Percentiles rank a stretch among this genome's conserved stretches.
phyloP scores from a whole-genome alignment of 2,113 vertebrate species.

The Bos indicus region DNA sequence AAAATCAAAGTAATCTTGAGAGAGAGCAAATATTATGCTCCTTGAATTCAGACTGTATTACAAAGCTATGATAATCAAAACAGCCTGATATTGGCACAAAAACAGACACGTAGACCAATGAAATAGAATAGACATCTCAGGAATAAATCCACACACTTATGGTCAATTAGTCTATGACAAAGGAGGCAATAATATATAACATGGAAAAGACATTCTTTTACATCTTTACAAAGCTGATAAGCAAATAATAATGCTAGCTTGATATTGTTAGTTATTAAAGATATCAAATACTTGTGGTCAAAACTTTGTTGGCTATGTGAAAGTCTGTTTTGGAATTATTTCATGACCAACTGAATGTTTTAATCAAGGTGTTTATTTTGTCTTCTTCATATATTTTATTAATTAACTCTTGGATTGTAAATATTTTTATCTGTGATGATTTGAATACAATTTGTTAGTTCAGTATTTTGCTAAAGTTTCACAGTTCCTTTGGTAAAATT shows the following conservation, averaged over 20 bases:
- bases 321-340: not conserved
- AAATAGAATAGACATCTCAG: not conserved
- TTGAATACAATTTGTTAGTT: not conserved
- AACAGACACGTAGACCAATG: not conserved
- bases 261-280: not conserved
- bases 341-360: not conserved
- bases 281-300: not conserved
- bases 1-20: not conserved
- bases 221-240: not conserved
- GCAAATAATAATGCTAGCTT: not conserved
- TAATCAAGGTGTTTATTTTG: not conserved
- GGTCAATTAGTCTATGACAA: not conserved
- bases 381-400: not conserved
- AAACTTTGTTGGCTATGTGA: not conserved
- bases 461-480: not conserved
- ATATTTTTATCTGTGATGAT: not conserved
- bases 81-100: not conserved
- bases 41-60: not conserved
- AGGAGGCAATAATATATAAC: not conserved
- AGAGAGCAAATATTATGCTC: not conserved
- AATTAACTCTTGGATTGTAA: not conserved
- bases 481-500: not conserved
- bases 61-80: not conserved
- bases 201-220: not conserved
- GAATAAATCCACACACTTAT: not conserved